phyloP scores from a whole-genome alignment of 1,140 invertebrate species.

The Drosophila micromelanica region DNA sequence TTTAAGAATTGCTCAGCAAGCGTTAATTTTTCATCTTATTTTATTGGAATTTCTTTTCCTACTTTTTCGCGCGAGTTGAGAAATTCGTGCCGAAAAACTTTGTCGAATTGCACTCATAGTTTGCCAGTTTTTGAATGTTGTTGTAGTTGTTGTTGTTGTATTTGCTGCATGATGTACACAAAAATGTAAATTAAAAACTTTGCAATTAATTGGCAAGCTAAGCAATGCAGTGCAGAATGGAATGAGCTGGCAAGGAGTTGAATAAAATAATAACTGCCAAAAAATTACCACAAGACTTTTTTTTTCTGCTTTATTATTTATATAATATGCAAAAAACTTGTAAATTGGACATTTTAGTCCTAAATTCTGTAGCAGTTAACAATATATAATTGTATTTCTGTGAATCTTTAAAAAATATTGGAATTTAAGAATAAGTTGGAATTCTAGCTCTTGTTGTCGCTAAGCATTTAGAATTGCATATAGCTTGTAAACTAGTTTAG shows the following conservation, averaged over 20 bases:
- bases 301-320: slow-evolving; percentile 6
- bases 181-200: slow-evolving; percentile 59
- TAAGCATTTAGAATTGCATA: slow-evolving; percentile 4
- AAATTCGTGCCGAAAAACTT: slow-evolving; percentile 39
- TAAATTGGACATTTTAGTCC: neutral
- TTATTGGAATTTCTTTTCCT: slow-evolving; percentile 10
- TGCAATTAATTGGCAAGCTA: slow-evolving; percentile 47
- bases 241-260: neutral
- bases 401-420: neutral
- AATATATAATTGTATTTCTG: too few species aligned
- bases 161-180: slow-evolving; percentile 37
- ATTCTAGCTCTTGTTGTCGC: neutral
- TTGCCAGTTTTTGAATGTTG: slow-evolving; percentile 32
- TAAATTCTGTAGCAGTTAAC: too few species aligned
- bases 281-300: slow-evolving; percentile 21
- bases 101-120: slow-evolving; percentile 45
- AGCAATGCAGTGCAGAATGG: slow-evolving; percentile 9
- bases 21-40: slow-evolving; percentile 38
- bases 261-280: slow-evolving; percentile 22
- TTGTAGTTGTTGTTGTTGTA: slow-evolving; percentile 18
- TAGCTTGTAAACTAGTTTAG: slow-evolving; percentile 32
- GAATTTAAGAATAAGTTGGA: neutral
- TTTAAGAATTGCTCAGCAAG: slow-evolving; percentile 43
- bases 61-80: slow-evolving; percentile 16
- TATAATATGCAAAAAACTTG: slow-evolving; percentile 3